Conservation (phyloP, 2,797 vertebrate genomes). For the Todus mexicanus region DNA sequence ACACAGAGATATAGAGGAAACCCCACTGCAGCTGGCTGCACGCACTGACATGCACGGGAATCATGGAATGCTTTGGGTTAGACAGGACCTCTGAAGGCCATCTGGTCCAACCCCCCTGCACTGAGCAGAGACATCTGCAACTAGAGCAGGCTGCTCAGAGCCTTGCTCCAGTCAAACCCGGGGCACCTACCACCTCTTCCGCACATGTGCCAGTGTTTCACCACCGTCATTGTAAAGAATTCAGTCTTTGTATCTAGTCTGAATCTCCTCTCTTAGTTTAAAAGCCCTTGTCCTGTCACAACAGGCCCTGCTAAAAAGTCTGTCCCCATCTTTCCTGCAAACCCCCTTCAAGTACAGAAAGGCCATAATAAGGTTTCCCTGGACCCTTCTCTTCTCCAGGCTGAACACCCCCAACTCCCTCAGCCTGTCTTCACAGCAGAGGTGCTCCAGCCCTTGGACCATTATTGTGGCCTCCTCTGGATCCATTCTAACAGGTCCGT, state of each 20-base stretch:
- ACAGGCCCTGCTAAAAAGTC: background rate
- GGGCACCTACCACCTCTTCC: background rate
- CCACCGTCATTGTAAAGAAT: background rate
- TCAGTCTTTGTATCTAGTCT: background rate
- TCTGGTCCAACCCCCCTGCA: background rate
- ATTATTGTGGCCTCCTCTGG: background rate
- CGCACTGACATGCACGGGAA: rapidly evolving
- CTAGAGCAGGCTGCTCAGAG: background rate
- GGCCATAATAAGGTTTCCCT: background rate
- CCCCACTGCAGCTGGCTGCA: background rate
- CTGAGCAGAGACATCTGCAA: background rate
- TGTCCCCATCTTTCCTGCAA: background rate
- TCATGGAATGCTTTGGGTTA: background rate
- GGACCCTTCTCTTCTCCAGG: background rate
- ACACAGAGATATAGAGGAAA: background rate
- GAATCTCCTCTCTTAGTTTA: background rate
- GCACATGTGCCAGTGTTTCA: background rate
- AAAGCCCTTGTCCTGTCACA: background rate
- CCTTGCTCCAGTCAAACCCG: background rate
- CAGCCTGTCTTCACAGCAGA: background rate
- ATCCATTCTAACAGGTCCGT: background rate
- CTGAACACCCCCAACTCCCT: background rate
- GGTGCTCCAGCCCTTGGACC: background rate
- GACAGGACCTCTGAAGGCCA: background rate
- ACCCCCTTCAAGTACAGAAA: background rate